Evolutionary conservation across 2,888 invertebrate genomes (phyloP), one percentile per base, ranked within the genome.

Genomic region (Leucoma salicis): DNA sequence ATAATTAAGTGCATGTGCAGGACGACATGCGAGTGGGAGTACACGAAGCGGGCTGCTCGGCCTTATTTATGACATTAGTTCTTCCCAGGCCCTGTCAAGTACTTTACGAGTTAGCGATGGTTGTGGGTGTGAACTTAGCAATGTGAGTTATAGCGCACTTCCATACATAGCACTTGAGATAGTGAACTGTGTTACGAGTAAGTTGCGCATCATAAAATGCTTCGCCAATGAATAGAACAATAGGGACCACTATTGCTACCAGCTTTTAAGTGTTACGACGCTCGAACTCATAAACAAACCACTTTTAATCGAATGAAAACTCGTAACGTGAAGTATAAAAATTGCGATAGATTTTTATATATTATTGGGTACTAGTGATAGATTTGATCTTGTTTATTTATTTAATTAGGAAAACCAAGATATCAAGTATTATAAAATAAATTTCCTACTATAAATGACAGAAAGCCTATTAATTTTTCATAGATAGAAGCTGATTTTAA

Each of bases 221-320:
- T 74, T 79, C 76, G 78, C 74, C 66, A 73, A 74, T 78, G 77
- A 78, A 78, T 82, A 72, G 76, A 76, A 76, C 70, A 71, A 70
- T 63, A 62, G 44, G 46, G 35, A 36, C 45, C 38, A 42, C 39
- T 42, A 40, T 46, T 49, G 47, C 50, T 56, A 53, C 46, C 39
- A 59, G 46, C 59, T 57, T 57, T 63, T 47, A 52, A 56, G 53
- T 63, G 63, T 63, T 63, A 65, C 61, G 55, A 53, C 44, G 54
- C 50, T 50, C 42, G 47, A 57, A 54, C 62, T 72, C 66, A 62
- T 72, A 69, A 71, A 57, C 44, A 37, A 18, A 36, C 58, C 52
- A 55, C 57, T 54, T 39, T 50, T 45, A 54, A 49, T 52, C 49
- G 31, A 34, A 29, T 34, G 31, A 54, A 27, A 33, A 41, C 31